These are phyloP conservation scores for Gibbula magus DNA, from an alignment of 2,888 invertebrate genomes.

Conservation along the genomic window DNA sequence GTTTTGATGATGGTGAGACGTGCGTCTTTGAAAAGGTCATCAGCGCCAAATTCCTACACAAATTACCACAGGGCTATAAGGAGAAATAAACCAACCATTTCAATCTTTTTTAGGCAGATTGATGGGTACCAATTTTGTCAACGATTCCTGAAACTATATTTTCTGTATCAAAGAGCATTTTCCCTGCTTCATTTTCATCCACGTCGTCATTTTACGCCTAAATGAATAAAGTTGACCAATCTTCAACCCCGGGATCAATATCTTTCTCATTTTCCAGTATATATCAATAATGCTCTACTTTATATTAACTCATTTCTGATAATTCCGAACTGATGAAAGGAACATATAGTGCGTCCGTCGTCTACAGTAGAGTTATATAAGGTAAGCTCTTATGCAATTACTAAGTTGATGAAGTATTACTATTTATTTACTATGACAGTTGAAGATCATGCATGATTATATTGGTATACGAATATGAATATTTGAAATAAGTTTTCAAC, in stretches of 20 bases:
- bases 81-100: not conserved
- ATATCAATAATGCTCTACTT: conserved; percentile 2
- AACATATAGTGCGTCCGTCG: not conserved
- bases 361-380: not conserved
- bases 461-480: no score
- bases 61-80: conserved; percentile 7
- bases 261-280: not conserved
- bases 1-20: no score
- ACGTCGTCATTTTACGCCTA: not conserved
- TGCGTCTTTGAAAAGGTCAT: not conserved
- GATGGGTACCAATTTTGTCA: conserved; percentile 6
- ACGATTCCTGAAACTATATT: not conserved
- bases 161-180: conserved; percentile 15
- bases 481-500: no score
- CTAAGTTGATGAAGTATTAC: no score
- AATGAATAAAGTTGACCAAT: not conserved
- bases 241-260: not conserved
- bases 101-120: conserved; percentile 9
- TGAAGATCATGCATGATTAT: no score
- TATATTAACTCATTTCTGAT: not conserved
- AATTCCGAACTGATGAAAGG: not conserved
- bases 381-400: not conserved
- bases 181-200: not conserved
- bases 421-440: no score
- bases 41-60: not conserved